A percentile compares a stretch with the other conserved stretches of the same genome.
Conservation (phyloP, 2,797 vertebrate genomes). For the Takifugu rubripes region DNA sequence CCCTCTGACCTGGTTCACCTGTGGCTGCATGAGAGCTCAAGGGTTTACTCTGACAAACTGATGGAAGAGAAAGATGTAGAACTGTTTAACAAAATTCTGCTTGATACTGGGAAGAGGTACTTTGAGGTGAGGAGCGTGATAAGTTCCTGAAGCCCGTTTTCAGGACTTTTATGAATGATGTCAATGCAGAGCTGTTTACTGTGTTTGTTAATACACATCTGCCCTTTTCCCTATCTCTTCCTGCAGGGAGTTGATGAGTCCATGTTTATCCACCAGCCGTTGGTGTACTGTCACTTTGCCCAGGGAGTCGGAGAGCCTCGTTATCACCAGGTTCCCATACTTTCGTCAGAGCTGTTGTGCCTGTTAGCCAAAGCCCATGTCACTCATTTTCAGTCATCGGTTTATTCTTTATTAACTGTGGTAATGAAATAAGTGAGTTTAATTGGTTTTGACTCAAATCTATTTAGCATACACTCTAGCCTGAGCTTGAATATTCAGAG, state of each 20-base stretch:
- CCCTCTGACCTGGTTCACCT: conserved; percentile 72
- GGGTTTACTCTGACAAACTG: conserved; percentile 73
- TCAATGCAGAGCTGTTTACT: neutral
- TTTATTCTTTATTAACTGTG: conserved; percentile 37
- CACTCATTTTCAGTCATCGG: conserved; percentile 18
- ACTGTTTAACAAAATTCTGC: conserved; percentile 75
- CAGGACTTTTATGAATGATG: neutral
- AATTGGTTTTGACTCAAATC: conserved; percentile 50
- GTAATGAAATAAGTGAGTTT: conserved; percentile 27
- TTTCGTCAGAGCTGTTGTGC: conserved; percentile 1
- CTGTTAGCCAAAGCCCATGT: neutral
- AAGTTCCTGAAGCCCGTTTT: neutral
- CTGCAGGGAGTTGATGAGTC: conserved; percentile 84
- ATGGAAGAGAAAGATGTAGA: conserved; percentile 77
- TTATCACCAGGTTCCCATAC: conserved; percentile 75
- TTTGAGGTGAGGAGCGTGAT: conserved; percentile 60
- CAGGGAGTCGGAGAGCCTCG: conserved; percentile 82
- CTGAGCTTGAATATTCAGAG: conserved; percentile 24
- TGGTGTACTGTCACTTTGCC: conserved; percentile 91
- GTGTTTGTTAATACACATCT: neutral
- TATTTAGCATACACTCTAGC: conserved; percentile 30
- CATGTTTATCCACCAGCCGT: conserved; percentile 87
- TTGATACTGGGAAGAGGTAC: conserved; percentile 74
- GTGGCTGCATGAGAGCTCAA: conserved; percentile 71
- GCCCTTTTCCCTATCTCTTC: conserved; percentile 5